These are phyloP conservation scores for Forbesichthys agassizii DNA, from an alignment of 2,113 vertebrate species.

Conservation along the genomic window DNA sequence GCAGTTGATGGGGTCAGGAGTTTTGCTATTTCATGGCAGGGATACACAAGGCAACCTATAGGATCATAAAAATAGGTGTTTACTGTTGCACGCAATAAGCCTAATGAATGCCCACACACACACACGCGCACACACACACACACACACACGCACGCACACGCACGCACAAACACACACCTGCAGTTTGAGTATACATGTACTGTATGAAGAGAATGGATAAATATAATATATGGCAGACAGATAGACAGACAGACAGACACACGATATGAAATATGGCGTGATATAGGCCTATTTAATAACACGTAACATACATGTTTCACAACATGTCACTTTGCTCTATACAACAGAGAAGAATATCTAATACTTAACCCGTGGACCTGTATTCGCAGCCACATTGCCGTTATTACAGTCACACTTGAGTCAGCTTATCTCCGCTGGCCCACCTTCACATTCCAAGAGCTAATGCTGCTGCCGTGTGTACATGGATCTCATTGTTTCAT, in stretches of 20 bases:
- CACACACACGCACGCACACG: not conserved
- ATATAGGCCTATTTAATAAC: not conserved
- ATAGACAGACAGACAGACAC: too few relatives aligned
- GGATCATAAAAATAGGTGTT: too few relatives aligned
- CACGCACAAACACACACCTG: not conserved
- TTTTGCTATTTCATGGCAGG: too few relatives aligned
- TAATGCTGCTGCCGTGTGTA: slow-evolving; percentile 26
- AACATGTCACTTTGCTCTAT: slow-evolving; percentile 10
- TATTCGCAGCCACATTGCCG: slow-evolving; percentile 33
- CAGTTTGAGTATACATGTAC: not conserved
- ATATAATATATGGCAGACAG: not conserved
- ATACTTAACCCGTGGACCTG: slow-evolving; percentile 15
- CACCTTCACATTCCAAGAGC: slow-evolving; percentile 42
- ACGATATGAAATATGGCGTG: not conserved
- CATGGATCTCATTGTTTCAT: slow-evolving; percentile 58
- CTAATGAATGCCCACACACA: slow-evolving; percentile 1
- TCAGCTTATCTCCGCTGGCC: slow-evolving; percentile 29
- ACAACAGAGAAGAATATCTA: slow-evolving; percentile 15
- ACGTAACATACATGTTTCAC: slow-evolving; percentile 21
- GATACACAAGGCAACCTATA: too few relatives aligned
- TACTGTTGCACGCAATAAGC: slow-evolving; percentile 2
- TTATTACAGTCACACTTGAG: slow-evolving; percentile 44
- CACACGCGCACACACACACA: not conserved
- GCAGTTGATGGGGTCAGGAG: too few relatives aligned
- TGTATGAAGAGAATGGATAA: not conserved